Evolutionary conservation across 2,888 invertebrate species (phyloP).

Genomic region (Spatulosminthurus flaviceps): DNA sequence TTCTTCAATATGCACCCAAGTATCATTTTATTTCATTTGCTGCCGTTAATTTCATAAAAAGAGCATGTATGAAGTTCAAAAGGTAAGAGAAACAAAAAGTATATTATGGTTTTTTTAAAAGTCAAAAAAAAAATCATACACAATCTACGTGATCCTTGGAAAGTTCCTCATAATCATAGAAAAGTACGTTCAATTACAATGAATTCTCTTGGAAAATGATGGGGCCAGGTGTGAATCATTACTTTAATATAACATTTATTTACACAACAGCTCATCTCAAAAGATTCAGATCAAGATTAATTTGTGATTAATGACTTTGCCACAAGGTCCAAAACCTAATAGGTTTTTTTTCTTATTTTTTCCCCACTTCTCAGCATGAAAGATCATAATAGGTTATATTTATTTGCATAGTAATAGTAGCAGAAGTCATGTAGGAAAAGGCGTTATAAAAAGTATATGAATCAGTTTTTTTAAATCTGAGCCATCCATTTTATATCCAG

Average conservation of each 20-base stretch:
- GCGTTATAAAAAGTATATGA: too few species aligned
- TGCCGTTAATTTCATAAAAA: slow-evolving; percentile 37
- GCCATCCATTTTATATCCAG: too few species aligned
- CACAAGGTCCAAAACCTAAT: background rate
- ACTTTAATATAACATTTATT: background rate
- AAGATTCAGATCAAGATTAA: background rate
- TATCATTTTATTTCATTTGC: slow-evolving; percentile 12
- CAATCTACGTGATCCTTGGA: background rate
- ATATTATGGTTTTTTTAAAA: slow-evolving; percentile 18
- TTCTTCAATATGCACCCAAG: background rate
- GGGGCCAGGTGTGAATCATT: background rate
- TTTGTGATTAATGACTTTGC: slow-evolving; percentile 8
- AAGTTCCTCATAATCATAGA: too few species aligned
- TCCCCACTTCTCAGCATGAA: too few species aligned
- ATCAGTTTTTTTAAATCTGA: too few species aligned
- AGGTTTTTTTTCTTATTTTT: too few species aligned
- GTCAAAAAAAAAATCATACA: slow-evolving; percentile 1
- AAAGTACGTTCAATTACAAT: too few species aligned
- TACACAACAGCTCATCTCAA: background rate
- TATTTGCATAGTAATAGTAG: too few species aligned
- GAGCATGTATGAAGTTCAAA: slow-evolving; percentile 24
- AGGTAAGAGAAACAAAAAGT: slow-evolving; percentile 33
- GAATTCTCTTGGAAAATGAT: too few species aligned
- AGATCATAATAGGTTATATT: too few species aligned
- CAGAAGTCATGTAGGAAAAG: too few species aligned